Evolutionary conservation across 2,797 vertebrate genomes (phyloP), one percentile per base, ranked within the genome.

Genomic region (Falco novaeseelandiae): DNA sequence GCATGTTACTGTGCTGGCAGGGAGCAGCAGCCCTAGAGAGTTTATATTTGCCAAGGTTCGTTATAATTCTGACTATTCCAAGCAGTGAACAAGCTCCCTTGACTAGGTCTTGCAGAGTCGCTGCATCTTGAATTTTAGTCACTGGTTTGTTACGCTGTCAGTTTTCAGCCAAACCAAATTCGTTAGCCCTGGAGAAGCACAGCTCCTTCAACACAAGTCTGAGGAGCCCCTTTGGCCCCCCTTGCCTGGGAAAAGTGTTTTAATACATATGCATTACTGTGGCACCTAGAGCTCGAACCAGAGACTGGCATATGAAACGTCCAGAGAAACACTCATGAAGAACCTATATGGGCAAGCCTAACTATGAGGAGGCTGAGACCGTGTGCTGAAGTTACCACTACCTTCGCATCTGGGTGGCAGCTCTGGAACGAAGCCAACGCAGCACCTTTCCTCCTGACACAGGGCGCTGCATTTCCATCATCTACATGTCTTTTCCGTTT

Each of bases 341-440:
- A 81, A 16, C 6, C 34, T 23, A 5, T 2, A 27, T 0, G 2
- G 30, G 25, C 25, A 80, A 92, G 8, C 34, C 11, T 27, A 36
- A 4, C 11, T 46, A 61, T 52, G 27, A 9, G 15, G 6, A 26
- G 15, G 6, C 12, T 15, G 66, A 73, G 20, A 14, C 22, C 3
- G 4, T 2, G 0, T 19, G 20, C 42, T 13, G 21, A 87, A 29
- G 1, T 26, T 46, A 55, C 17, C 22, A 3, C 32, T 21, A 20
- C 34, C 40, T 73, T 7, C 22, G 23, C 65, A 49, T 46, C 80
- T 34, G 15, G 38, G 9, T 4, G 6, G 61, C 34, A 27, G 8
- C 46, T 57, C 19, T 2, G 5, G 71, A 65, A 57, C 44, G 54
- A 15, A 82, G 58, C n/a, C 76, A 51, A 26, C 20, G 32, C 8